Conservation (phyloP, 2,113 vertebrate genomes). For the Poeciliopsis prolifica region DNA sequence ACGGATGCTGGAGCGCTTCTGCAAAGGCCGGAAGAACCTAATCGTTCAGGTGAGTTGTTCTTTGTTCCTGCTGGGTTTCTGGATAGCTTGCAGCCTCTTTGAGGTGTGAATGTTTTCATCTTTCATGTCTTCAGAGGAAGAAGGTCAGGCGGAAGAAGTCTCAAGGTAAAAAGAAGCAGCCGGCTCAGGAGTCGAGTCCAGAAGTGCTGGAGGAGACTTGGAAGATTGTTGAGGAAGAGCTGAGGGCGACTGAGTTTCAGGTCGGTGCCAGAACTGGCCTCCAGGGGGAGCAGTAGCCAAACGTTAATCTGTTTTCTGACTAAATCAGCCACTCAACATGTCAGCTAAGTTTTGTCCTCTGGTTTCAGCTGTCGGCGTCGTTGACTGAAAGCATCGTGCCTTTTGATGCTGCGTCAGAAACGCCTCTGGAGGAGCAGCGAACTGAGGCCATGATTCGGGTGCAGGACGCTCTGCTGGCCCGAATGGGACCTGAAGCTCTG, state of each 20-base stretch:
- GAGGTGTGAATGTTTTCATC: not conserved
- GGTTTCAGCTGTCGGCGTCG: conserved; percentile 69
- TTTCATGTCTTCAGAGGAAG: conserved; percentile 79
- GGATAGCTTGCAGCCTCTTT: fast-evolving
- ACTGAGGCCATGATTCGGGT: conserved; percentile 86
- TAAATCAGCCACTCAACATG: not conserved
- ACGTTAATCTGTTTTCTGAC: not conserved
- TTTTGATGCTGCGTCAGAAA: conserved; percentile 90
- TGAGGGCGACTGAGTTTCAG: conserved; percentile 76
- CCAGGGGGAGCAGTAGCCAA: not conserved
- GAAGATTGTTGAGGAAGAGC: conserved; percentile 82
- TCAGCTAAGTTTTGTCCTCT: not conserved
- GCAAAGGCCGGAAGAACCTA: conserved; percentile 83
- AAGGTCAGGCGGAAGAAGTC: conserved; percentile 79
- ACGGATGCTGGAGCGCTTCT: conserved; percentile 93
- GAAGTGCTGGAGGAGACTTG: conserved; percentile 82
- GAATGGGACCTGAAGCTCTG: conserved; percentile 81
- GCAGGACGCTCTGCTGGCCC: conserved; percentile 82
- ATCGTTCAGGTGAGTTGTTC: conserved; percentile 87
- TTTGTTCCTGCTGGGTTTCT: not conserved
- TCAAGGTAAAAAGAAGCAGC: conserved; percentile 42
- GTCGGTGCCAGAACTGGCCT: conserved; percentile 45
- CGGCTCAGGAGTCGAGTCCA: conserved; percentile 25
- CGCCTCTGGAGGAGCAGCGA: conserved; percentile 89
- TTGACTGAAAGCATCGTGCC: conserved; percentile 82